These are phyloP conservation scores for Actias luna DNA, from an alignment of 2,888 invertebrate genomes.

Conservation along the genomic window DNA sequence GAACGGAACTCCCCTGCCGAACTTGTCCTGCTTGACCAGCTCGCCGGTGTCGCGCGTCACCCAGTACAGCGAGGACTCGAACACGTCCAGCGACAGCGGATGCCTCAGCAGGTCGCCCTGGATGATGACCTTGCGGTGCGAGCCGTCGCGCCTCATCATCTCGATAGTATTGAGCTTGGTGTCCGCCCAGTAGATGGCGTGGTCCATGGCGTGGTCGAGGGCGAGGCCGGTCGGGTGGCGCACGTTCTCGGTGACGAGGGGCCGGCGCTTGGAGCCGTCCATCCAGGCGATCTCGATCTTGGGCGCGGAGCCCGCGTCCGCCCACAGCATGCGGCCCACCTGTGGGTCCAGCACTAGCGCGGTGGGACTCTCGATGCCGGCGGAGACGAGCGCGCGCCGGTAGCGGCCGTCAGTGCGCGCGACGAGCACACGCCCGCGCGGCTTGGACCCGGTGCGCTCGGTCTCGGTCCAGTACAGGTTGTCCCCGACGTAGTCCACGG, in stretches of 20 bases:
- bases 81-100: slow-evolving; percentile 94
- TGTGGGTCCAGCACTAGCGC: slow-evolving; percentile 94
- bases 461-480: slow-evolving; percentile 97
- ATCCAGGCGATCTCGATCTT: slow-evolving; percentile 98
- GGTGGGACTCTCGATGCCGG: slow-evolving; percentile 92
- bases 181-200: slow-evolving; percentile 97
- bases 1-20: slow-evolving; percentile 95
- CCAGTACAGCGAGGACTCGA: slow-evolving; percentile 97
- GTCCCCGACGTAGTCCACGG: slow-evolving; percentile 96
- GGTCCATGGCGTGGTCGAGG: slow-evolving; percentile 94
- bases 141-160: slow-evolving; percentile 91
- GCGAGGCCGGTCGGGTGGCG: slow-evolving; percentile 94
- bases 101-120: slow-evolving; percentile 88
- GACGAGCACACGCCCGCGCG: slow-evolving; percentile 91
- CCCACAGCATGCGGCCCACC: slow-evolving; percentile 94
- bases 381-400: slow-evolving; percentile 88
- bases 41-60: slow-evolving; percentile 94
- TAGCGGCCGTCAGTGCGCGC: slow-evolving; percentile 95
- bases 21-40: slow-evolving; percentile 95
- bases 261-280: slow-evolving; percentile 94
- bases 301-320: slow-evolving; percentile 94
- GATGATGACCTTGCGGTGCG: slow-evolving; percentile 86
- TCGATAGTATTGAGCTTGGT: slow-evolving; percentile 95
- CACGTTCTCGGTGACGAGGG: slow-evolving; percentile 90
- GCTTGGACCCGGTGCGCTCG: slow-evolving; percentile 87